A percentile compares a stretch with the other conserved stretches of the same genome.
These are phyloP conservation scores for Seira sanloemensis DNA, from an alignment of 2,888 invertebrate genomes.

Conservation along the genomic window DNA sequence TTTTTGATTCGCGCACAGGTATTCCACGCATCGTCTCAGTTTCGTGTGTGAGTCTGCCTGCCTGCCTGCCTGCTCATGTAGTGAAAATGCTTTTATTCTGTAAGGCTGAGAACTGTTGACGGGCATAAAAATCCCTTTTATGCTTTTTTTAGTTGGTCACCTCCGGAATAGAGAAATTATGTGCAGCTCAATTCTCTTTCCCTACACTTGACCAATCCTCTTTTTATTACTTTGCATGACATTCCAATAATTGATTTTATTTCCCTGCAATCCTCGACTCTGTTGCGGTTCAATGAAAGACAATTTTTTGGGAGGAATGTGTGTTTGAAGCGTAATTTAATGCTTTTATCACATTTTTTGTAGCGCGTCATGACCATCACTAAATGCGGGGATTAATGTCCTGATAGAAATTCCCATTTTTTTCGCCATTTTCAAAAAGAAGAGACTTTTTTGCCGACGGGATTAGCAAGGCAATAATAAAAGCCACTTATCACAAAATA, in stretches of 20 bases:
- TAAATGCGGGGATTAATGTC: conserved; percentile 8
- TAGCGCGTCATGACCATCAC: conserved; percentile 9
- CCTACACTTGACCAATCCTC: conserved; percentile 14
- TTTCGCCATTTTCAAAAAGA: neutral
- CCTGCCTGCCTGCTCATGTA: too few relatives aligned
- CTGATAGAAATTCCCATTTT: neutral
- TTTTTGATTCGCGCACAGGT: neutral
- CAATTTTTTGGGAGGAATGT: too few relatives aligned
- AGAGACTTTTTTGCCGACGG: conserved; percentile 1
- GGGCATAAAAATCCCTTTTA: neutral
- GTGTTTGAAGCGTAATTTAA: conserved; percentile 1
- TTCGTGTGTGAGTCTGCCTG: too few relatives aligned
- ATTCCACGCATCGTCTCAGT: too few relatives aligned
- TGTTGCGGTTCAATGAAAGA: neutral
- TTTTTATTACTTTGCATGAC: neutral
- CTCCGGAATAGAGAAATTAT: neutral
- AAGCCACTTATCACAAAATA: conserved; percentile 10
- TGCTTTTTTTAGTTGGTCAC: conserved; percentile 10
- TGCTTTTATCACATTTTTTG: conserved; percentile 12
- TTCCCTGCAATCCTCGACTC: neutral
- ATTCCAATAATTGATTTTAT: conserved; percentile 8
- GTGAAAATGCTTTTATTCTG: too few relatives aligned
- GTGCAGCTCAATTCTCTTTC: neutral
- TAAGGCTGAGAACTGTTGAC: neutral
- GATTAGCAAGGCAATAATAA: conserved; percentile 12